Percentiles rank a stretch among this genome's conserved stretches.
These are phyloP conservation scores for Sarcoramphus papa DNA, from an alignment of 2,797 vertebrate genomes.

Conservation along the genomic window DNA sequence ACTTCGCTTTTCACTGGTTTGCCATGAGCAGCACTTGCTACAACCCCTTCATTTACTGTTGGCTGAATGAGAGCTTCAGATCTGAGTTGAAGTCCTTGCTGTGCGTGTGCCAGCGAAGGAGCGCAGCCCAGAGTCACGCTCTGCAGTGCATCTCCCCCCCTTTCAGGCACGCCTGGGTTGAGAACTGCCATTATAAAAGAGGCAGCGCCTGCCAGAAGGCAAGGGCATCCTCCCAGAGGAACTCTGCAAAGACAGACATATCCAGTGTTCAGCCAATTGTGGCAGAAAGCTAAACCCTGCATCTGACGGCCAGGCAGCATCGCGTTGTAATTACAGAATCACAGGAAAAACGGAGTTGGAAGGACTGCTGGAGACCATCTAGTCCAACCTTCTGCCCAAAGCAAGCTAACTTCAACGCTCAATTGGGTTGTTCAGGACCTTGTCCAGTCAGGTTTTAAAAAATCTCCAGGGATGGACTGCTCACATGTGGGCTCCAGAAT, in stretches of 20 bases:
- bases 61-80: conserved; percentile 86
- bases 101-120: not conserved
- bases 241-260: conserved; percentile 46
- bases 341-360: rapidly evolving
- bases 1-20: conserved; percentile 92
- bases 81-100: conserved; percentile 11
- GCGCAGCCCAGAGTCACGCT: not conserved
- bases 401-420: rapidly evolving
- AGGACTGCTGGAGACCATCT: not conserved
- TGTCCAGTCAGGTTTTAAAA: not conserved
- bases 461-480: not conserved
- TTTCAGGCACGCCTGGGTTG: not conserved
- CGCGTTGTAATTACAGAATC: not conserved
- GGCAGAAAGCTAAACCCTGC: conserved; percentile 28
- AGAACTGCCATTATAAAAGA: not conserved
- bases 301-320: not conserved
- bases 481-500: not conserved
- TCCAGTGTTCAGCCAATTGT: conserved; percentile 48
- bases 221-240: not conserved
- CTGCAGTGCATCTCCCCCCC: conserved; percentile 26
- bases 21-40: conserved; percentile 95
- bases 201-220: not conserved
- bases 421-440: not conserved
- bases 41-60: conserved; percentile 94
- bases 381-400: not conserved